phyloP scores from a whole-genome alignment of 2,113 vertebrate genomes.

The Gopherus evgoodei region DNA sequence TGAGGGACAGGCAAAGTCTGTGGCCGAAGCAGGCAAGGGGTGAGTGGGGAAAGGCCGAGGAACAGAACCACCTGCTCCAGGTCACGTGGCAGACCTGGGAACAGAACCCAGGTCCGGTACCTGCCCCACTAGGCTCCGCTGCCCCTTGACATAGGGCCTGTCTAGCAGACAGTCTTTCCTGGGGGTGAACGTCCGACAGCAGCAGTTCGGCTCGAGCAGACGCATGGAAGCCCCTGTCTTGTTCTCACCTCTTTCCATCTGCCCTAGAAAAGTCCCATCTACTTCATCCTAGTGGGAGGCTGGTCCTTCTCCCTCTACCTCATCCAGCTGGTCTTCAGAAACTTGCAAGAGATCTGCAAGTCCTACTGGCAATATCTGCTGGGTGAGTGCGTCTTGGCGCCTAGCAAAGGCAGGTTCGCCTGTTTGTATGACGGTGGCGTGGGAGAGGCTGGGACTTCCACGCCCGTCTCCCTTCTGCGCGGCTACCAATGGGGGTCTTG shows the following conservation, averaged over 20 bases:
- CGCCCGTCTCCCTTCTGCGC: fast-evolving
- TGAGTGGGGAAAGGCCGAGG: not conserved
- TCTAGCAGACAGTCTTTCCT: not conserved
- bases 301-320: slow-evolving; percentile 98
- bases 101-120: not conserved
- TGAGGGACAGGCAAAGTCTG: not conserved
- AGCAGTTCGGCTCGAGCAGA: not conserved
- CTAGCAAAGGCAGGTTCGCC: fast-evolving
- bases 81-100: too few relatives aligned
- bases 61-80: not conserved
- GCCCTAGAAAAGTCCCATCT: slow-evolving; percentile 91
- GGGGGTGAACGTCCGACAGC: not conserved
- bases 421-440: fast-evolving
- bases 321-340: slow-evolving; percentile 93
- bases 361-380: slow-evolving; percentile 92
- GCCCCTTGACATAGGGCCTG: not conserved
- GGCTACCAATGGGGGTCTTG: fast-evolving
- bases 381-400: slow-evolving; percentile 73
- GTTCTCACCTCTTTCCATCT: not conserved
- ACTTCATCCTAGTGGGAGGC: slow-evolving; percentile 89
- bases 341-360: slow-evolving; percentile 87
- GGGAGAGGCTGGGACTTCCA: fast-evolving
- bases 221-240: not conserved
- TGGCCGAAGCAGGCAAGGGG: too few relatives aligned
- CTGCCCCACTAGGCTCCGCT: not conserved